These are phyloP conservation scores for Tor tambroides DNA, from an alignment of 2,113 vertebrate species.

Conservation along the genomic window DNA sequence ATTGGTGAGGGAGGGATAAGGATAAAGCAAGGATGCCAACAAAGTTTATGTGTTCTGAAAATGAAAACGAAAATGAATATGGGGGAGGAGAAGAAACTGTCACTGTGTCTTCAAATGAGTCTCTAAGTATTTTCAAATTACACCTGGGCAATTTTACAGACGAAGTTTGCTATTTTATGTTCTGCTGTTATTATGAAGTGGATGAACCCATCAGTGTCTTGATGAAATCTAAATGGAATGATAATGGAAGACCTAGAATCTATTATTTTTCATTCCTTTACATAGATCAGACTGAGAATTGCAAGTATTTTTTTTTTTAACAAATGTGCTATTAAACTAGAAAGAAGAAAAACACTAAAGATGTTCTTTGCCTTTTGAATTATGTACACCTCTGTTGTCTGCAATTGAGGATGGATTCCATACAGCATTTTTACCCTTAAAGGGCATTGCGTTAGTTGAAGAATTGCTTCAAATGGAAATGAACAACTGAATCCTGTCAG, in stretches of 20 bases:
- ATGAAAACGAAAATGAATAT: background rate
- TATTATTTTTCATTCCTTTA: conserved; percentile 21
- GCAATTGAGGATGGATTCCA: background rate
- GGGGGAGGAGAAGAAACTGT: background rate
- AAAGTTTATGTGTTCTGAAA: too few species aligned
- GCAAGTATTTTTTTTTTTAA: background rate
- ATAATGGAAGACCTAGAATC: background rate
- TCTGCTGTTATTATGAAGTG: background rate
- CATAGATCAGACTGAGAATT: background rate
- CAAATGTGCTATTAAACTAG: background rate
- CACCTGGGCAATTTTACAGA: background rate
- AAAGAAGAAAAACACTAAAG: background rate
- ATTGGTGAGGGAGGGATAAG: background rate
- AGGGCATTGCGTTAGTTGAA: too few species aligned
- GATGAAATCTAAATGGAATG: conserved; percentile 4
- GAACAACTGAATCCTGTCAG: too few species aligned
- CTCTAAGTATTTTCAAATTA: background rate
- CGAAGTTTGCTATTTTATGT: background rate
- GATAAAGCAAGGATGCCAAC: too few species aligned
- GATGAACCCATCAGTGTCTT: background rate
- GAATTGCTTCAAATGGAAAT: too few species aligned
- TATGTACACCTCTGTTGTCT: background rate
- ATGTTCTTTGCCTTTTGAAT: background rate
- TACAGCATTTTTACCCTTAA: background rate
- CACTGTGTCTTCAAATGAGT: background rate